Conservation (phyloP, 2,888 invertebrate genomes). For the Eucriotettix oculatus region DNA sequence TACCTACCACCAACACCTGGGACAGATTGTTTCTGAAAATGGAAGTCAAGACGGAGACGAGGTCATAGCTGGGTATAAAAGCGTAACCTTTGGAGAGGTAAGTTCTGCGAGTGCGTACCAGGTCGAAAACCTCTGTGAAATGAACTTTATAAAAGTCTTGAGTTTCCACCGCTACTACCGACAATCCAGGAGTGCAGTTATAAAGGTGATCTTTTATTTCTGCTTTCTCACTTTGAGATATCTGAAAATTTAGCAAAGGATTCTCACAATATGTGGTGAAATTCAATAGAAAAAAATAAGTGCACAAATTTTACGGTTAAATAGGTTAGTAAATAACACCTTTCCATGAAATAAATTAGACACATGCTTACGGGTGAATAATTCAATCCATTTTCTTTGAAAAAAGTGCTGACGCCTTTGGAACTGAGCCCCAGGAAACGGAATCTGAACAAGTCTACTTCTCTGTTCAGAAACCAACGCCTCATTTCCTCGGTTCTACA, state of each 20-base stretch:
- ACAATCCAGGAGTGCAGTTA: constrained; percentile 37
- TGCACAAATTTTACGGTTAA: too few species aligned
- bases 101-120: constrained; percentile 62
- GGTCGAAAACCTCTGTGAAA: constrained; percentile 72
- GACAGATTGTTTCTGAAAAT: constrained; percentile 56
- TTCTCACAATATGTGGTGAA: background rate
- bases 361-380: constrained; percentile 33
- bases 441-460: constrained; percentile 76
- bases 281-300: background rate
- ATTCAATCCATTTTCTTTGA: constrained; percentile 47
- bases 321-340: too few species aligned
- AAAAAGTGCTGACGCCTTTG: constrained; percentile 46
- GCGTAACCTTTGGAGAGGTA: constrained; percentile 69
- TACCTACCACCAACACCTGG: constrained; percentile 40
- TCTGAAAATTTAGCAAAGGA: constrained; percentile 21
- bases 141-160: constrained; percentile 66
- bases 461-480: constrained; percentile 76
- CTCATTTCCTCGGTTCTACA: constrained; percentile 73
- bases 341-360: too few species aligned
- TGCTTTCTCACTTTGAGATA: constrained; percentile 49
- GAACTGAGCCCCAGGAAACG: constrained; percentile 48
- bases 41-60: constrained; percentile 65
- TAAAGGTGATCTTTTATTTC: constrained; percentile 40
- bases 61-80: constrained; percentile 69
- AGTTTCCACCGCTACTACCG: constrained; percentile 39